Conservation (phyloP, 2,888 invertebrate genomes). For the Brachynemurus nebulosus region DNA sequence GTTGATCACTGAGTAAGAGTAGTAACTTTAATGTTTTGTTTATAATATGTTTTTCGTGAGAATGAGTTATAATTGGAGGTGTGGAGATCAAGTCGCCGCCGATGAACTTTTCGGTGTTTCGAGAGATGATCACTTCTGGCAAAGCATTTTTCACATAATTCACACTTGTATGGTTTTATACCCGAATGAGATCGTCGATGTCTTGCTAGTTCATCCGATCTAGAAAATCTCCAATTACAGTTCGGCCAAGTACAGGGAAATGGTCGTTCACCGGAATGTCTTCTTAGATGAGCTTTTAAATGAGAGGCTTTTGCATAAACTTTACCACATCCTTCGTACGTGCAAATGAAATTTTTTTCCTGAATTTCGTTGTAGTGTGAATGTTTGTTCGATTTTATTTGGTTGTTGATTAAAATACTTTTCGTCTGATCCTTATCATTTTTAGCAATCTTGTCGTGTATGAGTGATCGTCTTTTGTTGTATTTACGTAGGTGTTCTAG, state of each 20-base stretch:
- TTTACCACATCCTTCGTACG: conserved; percentile 58
- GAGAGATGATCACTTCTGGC: conserved; percentile 87
- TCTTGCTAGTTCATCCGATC: conserved; percentile 86
- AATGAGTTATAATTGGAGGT: no score
- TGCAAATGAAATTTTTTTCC: conserved; percentile 50
- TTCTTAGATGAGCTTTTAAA: conserved; percentile 71
- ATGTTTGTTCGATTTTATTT: conserved; percentile 20
- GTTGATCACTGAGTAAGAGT: no score
- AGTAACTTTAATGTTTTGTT: no score
- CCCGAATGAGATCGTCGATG: conserved; percentile 93
- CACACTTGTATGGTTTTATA: conserved; percentile 83
- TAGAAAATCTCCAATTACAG: conserved; percentile 85
- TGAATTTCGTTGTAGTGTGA: conserved; percentile 20
- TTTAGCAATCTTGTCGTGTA: conserved; percentile 21
- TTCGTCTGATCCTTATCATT: conserved; percentile 11
- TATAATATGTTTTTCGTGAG: no score
- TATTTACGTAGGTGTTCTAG: conserved; percentile 9
- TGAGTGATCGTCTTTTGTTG: conserved; percentile 25
- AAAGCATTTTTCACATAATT: conserved; percentile 77
- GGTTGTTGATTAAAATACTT: conserved; percentile 4
- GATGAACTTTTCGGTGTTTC: conserved; percentile 80
- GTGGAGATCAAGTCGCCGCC: conserved; percentile 43
- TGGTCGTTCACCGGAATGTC: conserved; percentile 58
- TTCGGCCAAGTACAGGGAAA: conserved; percentile 47
- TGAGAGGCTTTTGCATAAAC: conserved; percentile 84